These are phyloP conservation scores for Xyliphius kryptos DNA, from an alignment of 2,113 vertebrate species.

Conservation along the genomic window DNA sequence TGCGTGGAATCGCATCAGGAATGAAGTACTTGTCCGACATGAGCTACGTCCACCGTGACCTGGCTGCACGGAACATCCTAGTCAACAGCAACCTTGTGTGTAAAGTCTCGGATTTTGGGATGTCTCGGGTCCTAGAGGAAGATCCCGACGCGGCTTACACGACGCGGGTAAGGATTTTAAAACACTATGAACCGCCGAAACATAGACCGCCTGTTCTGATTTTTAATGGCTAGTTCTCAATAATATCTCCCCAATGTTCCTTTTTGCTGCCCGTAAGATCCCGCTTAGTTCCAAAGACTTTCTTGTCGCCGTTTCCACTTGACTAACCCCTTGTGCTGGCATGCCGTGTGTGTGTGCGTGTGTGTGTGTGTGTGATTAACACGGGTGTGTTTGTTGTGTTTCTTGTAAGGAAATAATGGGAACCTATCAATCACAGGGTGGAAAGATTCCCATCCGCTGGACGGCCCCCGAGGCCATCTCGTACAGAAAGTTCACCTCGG, in stretches of 20 bases:
- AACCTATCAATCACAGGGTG: conserved; percentile 76
- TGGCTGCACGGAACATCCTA: conserved; percentile 91
- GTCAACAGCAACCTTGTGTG: conserved; percentile 98
- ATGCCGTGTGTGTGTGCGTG: conserved; percentile 12
- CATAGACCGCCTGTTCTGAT: no score
- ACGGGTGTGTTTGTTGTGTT: conserved; percentile 38
- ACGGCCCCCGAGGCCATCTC: conserved; percentile 92
- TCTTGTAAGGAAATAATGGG: conserved; percentile 59
- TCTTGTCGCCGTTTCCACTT: background rate
- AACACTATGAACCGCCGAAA: background rate
- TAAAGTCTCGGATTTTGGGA: conserved; percentile 96
- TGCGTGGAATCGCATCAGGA: conserved; percentile 92
- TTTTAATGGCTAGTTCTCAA: background rate
- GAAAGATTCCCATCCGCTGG: conserved; percentile 97
- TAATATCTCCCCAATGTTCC: background rate
- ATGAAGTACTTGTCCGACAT: conserved; percentile 99
- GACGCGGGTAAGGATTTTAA: conserved; percentile 72
- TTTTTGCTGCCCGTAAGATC: background rate
- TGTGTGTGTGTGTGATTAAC: conserved; percentile 41
- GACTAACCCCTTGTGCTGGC: conserved; percentile 26
- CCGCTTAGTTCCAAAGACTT: background rate
- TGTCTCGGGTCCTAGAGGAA: conserved; percentile 92
- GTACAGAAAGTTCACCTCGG: conserved; percentile 91
- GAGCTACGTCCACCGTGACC: conserved; percentile 93
- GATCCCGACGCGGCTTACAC: conserved; percentile 94